Evolutionary conservation across 2,797 vertebrate genomes (phyloP), one percentile per base, ranked within the genome.

Genomic region (Chloroceryle amazona): DNA sequence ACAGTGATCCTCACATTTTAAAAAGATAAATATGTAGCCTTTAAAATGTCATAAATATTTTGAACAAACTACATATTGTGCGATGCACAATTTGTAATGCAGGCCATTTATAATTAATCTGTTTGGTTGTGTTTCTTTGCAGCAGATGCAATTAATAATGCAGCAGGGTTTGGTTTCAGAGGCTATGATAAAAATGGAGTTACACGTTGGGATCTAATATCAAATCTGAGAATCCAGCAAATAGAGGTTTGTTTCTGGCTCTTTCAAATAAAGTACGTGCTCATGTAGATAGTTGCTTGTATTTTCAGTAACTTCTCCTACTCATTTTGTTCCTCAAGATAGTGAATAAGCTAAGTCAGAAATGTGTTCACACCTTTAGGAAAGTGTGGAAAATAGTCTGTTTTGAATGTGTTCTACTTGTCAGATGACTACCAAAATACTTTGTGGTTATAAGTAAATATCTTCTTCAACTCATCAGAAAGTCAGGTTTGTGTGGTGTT

Each of bases 121-220:
- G 11, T 73, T 85, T 58, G 11, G 42, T 47, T 63, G 70, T 96
- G 44, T 96, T 91, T 93, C 70, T 41, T 93, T 94, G 47, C 90
- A 99, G 99, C 99, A 83, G 99, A 99, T 82, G 99, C 99, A 55
- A 99, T 99, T 96, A 99, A 99, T 97, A 99, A 99, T 25, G 99
- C 99, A 4, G 99, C 99, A 7, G 99, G 99, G 63, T 99, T 99
- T 83, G 99, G 99, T 60, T 99, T 99, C 96, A 99, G 99, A 95
- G 99, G 99, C 31, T 99, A 99, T 37, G 99, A 99, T 96, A 98
- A 98, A 98, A 99, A 99, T 14, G 99, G 99, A 96, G 98, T 95
- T 29, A 98, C 99, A 16, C 98, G 94, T 82, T 99, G 99, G 99
- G 99, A 99, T 97, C 95, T 99, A 65, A 98, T 99, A 93, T 99